Base-by-base conservation (phyloP, 1,140 invertebrate genomes). In the Drosophila arawakana region DNA sequence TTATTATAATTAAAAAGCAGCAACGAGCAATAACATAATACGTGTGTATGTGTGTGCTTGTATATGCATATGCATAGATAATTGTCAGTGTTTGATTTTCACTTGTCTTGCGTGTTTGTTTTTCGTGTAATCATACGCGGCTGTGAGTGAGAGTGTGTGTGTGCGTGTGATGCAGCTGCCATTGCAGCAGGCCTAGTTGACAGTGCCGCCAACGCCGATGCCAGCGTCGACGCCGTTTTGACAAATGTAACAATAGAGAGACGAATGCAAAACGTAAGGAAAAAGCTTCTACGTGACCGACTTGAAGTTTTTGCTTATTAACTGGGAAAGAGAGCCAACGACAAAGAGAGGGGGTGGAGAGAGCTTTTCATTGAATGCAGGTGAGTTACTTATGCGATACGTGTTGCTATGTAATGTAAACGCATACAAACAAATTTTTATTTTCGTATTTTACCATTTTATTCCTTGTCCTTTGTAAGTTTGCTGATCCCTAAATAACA, bases 241-340 rank as follows among this genome's bases (percentile, higher is more conserved):
- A 68, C 61, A 58, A 72, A 73, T 68, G 57, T 54, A 69, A 61
- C 71, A 69, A 59, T 52, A 52, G 15, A 52, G 15, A 61, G 58
- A 25, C 67, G 65, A 57, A 61, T 73, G 59, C 60, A 65, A 66
- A 44, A 65, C 41, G 61, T 35, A 70, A 86, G 70, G 78, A 77
- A 82, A 78, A 74, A 78, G 65, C 57, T 81, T 73, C 70, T 78
- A 78, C 84, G 80, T 84, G 84, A 80, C 80, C 77, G 80, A 88
- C 70, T 89, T 83, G 62, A 63, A 77, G 63, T 68, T 73, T 66
- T 65, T 65, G 44, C 66, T 47, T 34, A 70, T 63, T 63, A 73
- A 59, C 47, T 39, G 50, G 35, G 15, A 13, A 18, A 43, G 25
- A 37, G 49, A 35, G 47, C 13, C 37, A 34, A 6, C 25, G 25